Percentiles rank a stretch among this genome's conserved stretches.
Evolutionary conservation across 2,888 invertebrate species (phyloP).

Genomic region (Caenorhabditis sinica): DNA sequence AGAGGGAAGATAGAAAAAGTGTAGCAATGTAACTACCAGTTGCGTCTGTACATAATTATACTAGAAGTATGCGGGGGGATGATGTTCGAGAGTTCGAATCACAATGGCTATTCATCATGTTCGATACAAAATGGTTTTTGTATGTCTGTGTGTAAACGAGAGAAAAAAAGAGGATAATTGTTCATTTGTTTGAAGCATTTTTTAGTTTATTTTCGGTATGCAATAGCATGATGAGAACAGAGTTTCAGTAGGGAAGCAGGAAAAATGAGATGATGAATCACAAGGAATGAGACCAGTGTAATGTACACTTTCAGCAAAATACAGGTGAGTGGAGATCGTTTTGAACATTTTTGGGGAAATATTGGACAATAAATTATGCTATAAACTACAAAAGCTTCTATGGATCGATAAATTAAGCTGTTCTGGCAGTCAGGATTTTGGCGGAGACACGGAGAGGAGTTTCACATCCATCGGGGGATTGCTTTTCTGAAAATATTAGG

Average conservation of each 20-base stretch:
- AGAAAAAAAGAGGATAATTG: not conserved
- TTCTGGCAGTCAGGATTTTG: conserved; percentile 54
- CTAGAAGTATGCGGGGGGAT: conserved; percentile 11
- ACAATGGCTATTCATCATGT: conserved; percentile 48
- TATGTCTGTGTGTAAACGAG: conserved; percentile 22
- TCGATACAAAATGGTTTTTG: conserved; percentile 4
- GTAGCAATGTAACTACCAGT: conserved; percentile 51
- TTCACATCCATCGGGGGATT: conserved; percentile 61
- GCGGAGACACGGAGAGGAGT: conserved; percentile 64
- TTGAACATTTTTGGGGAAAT: not conserved
- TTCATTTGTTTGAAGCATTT: conserved; percentile 14
- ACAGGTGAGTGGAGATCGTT: conserved; percentile 35
- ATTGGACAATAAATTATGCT: conserved; percentile 14
- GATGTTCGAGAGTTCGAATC: conserved; percentile 58
- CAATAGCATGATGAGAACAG: conserved; percentile 10
- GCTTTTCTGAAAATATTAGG: conserved; percentile 54
- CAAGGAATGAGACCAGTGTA: conserved; percentile 49
- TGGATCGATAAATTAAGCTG: conserved; percentile 28
- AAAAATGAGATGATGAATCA: conserved; percentile 43
- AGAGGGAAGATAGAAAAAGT: conserved; percentile 24
- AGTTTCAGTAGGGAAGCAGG: not conserved
- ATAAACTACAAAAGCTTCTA: not conserved
- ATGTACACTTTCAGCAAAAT: conserved; percentile 43
- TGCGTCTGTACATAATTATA: conserved; percentile 53
- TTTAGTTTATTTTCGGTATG: not conserved